These are phyloP conservation scores for Rhinophrynus dorsalis DNA, from an alignment of 2,797 vertebrate species.

Conservation along the genomic window DNA sequence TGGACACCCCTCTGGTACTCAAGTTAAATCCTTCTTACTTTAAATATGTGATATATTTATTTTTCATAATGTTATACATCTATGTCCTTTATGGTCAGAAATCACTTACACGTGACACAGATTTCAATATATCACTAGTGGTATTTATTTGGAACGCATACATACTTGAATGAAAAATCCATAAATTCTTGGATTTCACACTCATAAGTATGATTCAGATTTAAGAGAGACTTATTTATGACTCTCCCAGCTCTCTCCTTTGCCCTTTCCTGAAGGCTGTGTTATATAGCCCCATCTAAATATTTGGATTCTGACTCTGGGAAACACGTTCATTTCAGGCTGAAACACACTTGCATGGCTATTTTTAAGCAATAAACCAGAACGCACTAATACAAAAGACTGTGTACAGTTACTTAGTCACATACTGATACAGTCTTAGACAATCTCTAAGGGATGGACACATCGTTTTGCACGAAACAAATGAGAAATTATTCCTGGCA, in stretches of 20 bases:
- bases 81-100: too few species aligned
- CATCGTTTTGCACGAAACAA: too few species aligned
- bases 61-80: too few species aligned
- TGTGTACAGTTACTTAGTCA: not conserved
- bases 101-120: too few species aligned
- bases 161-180: not conserved
- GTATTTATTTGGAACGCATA: too few species aligned
- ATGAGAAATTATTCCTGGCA: too few species aligned
- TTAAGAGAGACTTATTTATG: not conserved
- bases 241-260: constrained; percentile 1
- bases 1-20: too few species aligned
- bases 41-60: too few species aligned
- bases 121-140: too few species aligned
- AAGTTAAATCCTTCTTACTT: too few species aligned
- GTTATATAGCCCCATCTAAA: constrained; percentile 27
- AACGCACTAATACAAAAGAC: constrained; percentile 22
- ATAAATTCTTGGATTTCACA: not conserved
- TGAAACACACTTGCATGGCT: constrained; percentile 20
- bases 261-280: constrained; percentile 19
- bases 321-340: constrained; percentile 31
- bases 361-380: constrained; percentile 31
- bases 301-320: constrained; percentile 46
- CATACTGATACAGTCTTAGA: constrained; percentile 1
- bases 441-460: constrained; percentile 16
- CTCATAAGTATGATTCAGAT: not conserved